Evolutionary conservation across 2,888 invertebrate genomes (phyloP).

Genomic region (Helicoverpa assulta): DNA sequence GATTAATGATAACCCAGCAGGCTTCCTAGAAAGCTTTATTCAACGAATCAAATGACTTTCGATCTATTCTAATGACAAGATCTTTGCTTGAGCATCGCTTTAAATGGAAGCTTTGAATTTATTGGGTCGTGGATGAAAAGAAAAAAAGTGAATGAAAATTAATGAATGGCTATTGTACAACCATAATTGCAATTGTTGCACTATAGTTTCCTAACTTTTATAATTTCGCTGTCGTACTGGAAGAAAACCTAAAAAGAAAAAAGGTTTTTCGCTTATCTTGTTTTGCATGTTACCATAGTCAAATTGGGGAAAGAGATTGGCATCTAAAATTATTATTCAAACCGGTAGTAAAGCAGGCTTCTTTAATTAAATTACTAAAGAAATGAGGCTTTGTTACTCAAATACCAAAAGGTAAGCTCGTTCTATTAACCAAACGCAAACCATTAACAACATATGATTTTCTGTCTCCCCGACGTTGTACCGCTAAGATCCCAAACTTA

Average conservation of each 20-base stretch:
- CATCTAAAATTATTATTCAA: conserved; percentile 24
- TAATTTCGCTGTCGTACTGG: background rate
- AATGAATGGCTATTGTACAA: background rate
- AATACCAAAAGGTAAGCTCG: background rate
- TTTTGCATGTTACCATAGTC: conserved; percentile 33
- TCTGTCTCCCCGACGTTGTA: background rate
- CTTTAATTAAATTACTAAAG: conserved; percentile 11
- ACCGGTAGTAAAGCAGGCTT: conserved; percentile 10
- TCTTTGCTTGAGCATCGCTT: background rate
- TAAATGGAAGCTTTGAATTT: background rate
- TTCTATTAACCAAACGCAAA: conserved; percentile 5
- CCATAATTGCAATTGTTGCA: too few relatives aligned
- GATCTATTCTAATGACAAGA: background rate
- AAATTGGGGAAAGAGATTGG: conserved; percentile 32
- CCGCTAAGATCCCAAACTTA: conserved; percentile 27
- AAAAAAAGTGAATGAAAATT: background rate
- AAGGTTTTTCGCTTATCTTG: conserved; percentile 37
- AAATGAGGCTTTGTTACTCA: background rate
- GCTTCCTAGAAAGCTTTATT: background rate
- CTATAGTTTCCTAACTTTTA: too few relatives aligned
- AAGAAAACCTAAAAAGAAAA: conserved; percentile 17
- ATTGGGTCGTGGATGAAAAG: background rate
- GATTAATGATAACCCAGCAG: conserved; percentile 13
- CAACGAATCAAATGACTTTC: conserved; percentile 1
- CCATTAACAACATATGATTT: background rate